Base-by-base conservation (phyloP, 2,113 vertebrate species). In the Petroica traversi region DNA sequence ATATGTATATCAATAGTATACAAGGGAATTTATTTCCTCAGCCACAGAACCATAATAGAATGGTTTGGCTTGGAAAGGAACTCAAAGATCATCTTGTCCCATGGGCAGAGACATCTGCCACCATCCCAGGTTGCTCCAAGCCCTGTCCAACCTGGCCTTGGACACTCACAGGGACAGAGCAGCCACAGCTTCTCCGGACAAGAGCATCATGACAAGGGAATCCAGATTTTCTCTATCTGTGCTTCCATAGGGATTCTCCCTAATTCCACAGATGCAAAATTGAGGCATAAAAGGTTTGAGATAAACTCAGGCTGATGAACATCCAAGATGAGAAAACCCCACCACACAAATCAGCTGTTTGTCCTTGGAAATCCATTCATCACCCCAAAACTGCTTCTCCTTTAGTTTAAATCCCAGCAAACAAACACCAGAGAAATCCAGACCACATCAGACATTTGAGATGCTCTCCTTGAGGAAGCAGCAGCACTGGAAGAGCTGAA, bases 141-240 rank as follows among this genome's bases (percentile, higher is more conserved):
- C 17, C 14, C 34, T 1, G 0, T 49, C 66, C 43, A 68, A 0
- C 17, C 29, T 31, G 25, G 17, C 20, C 46, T 23, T 12, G 69
- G 24, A 1, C 46, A 41, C 11, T 31, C 18, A 2, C 19, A 89
- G 69, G 38, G 38, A 18, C 22, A 20, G 14, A n/a, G 11, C 52
- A 68, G 34, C 40, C 40, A 48, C 29, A 48, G 29, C n/a, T 74
- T 1, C 62, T 48, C 34, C 28, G 40, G 18, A 14, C 62, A 40
- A 54, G 34, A 29, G 12, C 22, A 23, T 58, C 10, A 12, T 15
- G n/a, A 20, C 31, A 36, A 62, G n/a, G 8, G 22, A 63, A 33
- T 55, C 64, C 59, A 62, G 72, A 36, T 81, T 66, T 87, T 66
- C 46, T 74, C 38, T 66, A n/a, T n/a, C n/a, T n/a, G n/a, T n/a